phyloP scores from a whole-genome alignment of 1,140 invertebrate genomes.

The Zophobas morio region DNA sequence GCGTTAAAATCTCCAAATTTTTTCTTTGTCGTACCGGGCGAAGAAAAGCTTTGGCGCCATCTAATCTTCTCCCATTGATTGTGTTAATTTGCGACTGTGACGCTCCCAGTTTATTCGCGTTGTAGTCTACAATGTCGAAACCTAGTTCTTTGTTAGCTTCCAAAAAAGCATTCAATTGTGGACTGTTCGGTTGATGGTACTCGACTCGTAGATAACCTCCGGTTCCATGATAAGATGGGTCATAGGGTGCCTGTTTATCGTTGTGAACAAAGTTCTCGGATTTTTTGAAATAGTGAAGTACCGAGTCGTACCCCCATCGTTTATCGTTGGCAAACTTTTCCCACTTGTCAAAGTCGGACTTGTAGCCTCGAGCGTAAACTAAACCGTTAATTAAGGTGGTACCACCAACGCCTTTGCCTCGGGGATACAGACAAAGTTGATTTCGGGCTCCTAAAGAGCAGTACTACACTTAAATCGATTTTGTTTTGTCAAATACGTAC shows the following conservation, averaged over 20 bases:
- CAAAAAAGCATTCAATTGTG: constrained; percentile 70
- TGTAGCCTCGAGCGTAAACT: constrained; percentile 81
- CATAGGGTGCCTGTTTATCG: background rate
- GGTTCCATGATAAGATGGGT: constrained; percentile 23
- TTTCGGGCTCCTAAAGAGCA: background rate
- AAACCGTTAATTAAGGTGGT: constrained; percentile 81
- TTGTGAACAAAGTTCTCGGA: constrained; percentile 65
- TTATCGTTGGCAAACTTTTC: constrained; percentile 72
- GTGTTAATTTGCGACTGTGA: constrained; percentile 24
- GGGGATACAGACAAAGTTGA: constrained; percentile 57
- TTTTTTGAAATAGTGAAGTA: constrained; percentile 75
- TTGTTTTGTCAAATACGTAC: constrained; percentile 55
- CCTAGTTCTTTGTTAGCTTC: constrained; percentile 72
- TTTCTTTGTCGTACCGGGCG: constrained; percentile 63
- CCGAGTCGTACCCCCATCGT: constrained; percentile 77
- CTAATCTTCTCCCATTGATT: constrained; percentile 41
- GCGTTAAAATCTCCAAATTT: constrained; percentile 72
- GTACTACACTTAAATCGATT: too few relatives aligned
- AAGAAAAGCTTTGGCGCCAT: constrained; percentile 49
- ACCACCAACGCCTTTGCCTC: constrained; percentile 74
- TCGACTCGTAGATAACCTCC: constrained; percentile 36
- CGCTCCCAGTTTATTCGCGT: constrained; percentile 44
- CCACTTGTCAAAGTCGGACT: constrained; percentile 80
- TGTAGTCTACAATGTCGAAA: constrained; percentile 68
- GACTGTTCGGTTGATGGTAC: constrained; percentile 64